A percentile compares a stretch with the other conserved stretches of the same genome.
Evolutionary conservation across 2,888 invertebrate species (phyloP).

Genomic region (Drosophila nr. fundita): DNA sequence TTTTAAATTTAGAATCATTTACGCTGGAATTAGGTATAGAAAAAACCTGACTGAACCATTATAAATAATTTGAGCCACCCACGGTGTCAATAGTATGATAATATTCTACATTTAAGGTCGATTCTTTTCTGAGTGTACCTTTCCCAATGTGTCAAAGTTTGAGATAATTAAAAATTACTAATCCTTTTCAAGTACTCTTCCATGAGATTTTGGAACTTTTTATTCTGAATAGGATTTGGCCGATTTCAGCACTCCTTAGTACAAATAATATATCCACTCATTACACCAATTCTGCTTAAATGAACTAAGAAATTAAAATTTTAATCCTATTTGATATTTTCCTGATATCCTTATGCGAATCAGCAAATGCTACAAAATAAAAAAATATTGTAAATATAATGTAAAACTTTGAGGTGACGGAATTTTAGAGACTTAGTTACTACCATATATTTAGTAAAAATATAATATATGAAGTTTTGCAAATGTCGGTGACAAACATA

Average conservation of each 20-base stretch:
- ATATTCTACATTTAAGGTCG: not conserved
- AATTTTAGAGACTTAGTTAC: not conserved
- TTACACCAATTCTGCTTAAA: too few relatives aligned
- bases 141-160: not conserved
- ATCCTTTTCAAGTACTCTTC: not conserved
- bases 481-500: not conserved
- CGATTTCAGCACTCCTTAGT: too few relatives aligned
- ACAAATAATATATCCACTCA: too few relatives aligned
- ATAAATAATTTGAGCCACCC: too few relatives aligned
- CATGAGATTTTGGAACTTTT: not conserved
- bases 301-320: too few relatives aligned
- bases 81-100: not conserved
- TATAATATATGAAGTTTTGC: not conserved
- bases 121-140: not conserved
- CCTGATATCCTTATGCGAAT: not conserved
- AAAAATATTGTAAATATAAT: fast-evolving
- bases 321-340: too few relatives aligned
- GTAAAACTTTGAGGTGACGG: too few relatives aligned
- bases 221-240: too few relatives aligned
- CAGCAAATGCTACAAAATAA: too few relatives aligned
- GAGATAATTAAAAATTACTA: not conserved
- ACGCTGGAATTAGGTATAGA: not conserved
- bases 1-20: not conserved
- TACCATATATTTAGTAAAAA: not conserved
- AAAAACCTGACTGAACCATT: not conserved